phyloP scores from a whole-genome alignment of 2,113 vertebrate genomes.

The Thamnophis sirtalis region DNA sequence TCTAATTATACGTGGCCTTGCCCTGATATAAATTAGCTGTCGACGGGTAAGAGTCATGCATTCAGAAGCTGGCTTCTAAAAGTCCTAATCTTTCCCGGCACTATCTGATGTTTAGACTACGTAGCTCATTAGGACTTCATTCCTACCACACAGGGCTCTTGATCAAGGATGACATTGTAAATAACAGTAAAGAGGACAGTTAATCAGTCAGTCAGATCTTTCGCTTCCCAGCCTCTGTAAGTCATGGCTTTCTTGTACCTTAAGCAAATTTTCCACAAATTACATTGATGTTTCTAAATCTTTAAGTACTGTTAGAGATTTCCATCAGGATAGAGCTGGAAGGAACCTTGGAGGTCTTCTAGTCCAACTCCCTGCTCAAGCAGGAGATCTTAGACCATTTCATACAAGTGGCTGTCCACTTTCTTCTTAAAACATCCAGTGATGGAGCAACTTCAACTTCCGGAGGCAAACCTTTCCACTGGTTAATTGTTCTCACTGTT shows the following conservation, averaged over 20 bases:
- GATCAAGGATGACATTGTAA: background rate
- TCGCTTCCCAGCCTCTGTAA: background rate
- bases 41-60: background rate
- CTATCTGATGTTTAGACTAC: slow-evolving; percentile 20
- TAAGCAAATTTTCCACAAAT: slow-evolving; percentile 16
- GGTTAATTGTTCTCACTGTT: too few relatives aligned
- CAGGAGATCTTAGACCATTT: background rate
- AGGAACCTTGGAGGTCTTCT: background rate
- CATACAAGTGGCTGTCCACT: too few relatives aligned
- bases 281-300: slow-evolving; percentile 26
- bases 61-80: background rate
- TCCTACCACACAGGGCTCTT: slow-evolving; percentile 2
- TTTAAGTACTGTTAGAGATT: slow-evolving; percentile 29
- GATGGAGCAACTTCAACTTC: too few relatives aligned
- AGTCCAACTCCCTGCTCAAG: background rate
- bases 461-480: too few relatives aligned
- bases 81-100: slow-evolving; percentile 4
- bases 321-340: background rate
- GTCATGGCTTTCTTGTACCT: slow-evolving; percentile 2
- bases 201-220: slow-evolving; percentile 29
- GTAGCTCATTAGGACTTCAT: slow-evolving; percentile 19
- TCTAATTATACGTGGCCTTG: background rate
- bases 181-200: background rate
- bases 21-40: background rate
- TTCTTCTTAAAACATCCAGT: too few relatives aligned